Evolutionary conservation across 2,797 vertebrate genomes (phyloP).

Genomic region (Gallinago solitaria): DNA sequence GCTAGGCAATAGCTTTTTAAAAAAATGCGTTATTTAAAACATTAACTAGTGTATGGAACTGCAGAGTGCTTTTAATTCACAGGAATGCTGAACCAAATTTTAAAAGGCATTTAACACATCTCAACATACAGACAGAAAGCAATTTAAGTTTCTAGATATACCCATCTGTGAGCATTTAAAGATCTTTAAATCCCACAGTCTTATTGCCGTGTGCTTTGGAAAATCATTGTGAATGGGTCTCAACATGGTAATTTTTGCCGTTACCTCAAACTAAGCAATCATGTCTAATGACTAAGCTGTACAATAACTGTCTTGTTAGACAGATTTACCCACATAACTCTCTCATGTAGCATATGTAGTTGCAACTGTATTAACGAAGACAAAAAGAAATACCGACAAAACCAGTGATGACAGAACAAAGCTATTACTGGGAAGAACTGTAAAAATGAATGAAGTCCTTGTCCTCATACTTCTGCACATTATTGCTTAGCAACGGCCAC

Average conservation of each 20-base stretch:
- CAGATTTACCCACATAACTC: not conserved
- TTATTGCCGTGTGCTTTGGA: not conserved
- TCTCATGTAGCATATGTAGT: rapidly evolving
- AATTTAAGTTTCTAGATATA: not conserved
- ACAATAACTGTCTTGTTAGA: not conserved
- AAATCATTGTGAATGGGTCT: not conserved
- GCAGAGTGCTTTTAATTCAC: not conserved
- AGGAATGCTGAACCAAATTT: not conserved
- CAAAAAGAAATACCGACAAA: not conserved
- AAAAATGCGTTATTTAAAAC: not conserved
- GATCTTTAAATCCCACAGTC: not conserved
- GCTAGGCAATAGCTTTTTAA: not conserved
- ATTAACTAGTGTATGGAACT: not conserved
- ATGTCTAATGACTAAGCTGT: not conserved
- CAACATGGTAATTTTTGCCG: not conserved
- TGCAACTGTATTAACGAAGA: not conserved
- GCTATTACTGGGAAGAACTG: not conserved
- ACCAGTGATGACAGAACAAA: not conserved
- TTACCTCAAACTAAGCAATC: not conserved
- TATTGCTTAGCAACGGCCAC: not conserved
- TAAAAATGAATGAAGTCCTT: constrained; percentile 1
- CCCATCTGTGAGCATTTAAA: not conserved
- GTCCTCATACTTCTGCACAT: not conserved
- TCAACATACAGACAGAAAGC: not conserved
- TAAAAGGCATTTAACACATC: not conserved